phyloP scores from a whole-genome alignment of 2,113 vertebrate species.

The Clupea harengus region DNA sequence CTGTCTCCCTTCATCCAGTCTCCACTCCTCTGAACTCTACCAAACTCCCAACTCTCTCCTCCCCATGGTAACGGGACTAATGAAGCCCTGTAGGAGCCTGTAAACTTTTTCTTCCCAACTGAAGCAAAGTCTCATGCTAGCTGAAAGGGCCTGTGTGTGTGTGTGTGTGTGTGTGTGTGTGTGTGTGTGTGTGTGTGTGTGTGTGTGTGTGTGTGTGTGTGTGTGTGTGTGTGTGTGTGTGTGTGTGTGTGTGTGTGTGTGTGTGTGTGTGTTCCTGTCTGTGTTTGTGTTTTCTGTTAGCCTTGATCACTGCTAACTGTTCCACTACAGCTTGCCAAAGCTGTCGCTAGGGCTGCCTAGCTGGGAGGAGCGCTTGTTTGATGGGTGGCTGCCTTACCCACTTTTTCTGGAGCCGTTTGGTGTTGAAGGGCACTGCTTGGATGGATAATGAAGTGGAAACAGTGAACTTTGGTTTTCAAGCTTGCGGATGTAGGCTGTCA shows the following conservation, averaged over 20 bases:
- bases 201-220: conserved; percentile 49
- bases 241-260: conserved; percentile 14
- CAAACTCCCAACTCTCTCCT: background rate
- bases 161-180: conserved; percentile 23
- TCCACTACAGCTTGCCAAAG: background rate
- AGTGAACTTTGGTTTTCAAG: background rate
- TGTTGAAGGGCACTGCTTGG: background rate
- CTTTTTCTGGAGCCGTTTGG: background rate
- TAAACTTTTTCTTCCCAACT: background rate
- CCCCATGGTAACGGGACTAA: background rate
- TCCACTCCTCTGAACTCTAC: background rate
- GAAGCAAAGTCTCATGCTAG: background rate
- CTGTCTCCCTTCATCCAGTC: background rate
- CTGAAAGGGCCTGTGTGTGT: background rate
- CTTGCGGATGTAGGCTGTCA: conserved; percentile 9
- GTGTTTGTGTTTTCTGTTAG: conserved; percentile 45
- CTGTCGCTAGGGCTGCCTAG: background rate
- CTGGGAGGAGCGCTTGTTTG: background rate
- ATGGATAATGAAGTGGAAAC: conserved; percentile 19
- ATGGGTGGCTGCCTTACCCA: too few relatives aligned
- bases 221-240: conserved; percentile 22
- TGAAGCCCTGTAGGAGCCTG: background rate
- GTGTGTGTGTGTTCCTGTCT: conserved; percentile 21
- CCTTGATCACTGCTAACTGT: conserved; percentile 9
- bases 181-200: conserved; percentile 46